These are phyloP conservation scores for Drosophila novamexicana DNA, from an alignment of 1,140 invertebrate species.

Conservation along the genomic window DNA sequence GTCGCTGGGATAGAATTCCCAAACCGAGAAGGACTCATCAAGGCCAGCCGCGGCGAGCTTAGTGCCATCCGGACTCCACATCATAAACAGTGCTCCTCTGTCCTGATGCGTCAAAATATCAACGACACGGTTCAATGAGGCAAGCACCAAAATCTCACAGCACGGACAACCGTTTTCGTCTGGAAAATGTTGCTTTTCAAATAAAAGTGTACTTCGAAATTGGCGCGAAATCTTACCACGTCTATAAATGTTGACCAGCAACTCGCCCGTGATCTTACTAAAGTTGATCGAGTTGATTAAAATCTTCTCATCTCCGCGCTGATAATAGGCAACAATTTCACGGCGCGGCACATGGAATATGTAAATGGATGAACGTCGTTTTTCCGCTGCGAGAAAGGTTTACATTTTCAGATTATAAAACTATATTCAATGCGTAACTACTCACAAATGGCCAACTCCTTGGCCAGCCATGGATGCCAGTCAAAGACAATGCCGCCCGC, in stretches of 20 bases:
- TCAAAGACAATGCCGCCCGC: constrained; percentile 54
- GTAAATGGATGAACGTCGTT: constrained; percentile 62
- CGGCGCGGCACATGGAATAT: constrained; percentile 64
- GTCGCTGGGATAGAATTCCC: constrained; percentile 67
- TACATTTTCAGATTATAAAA: not conserved
- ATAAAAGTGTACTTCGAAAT: not conserved
- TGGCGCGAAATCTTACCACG: constrained; percentile 34
- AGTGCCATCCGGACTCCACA: constrained; percentile 79
- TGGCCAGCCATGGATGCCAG: constrained; percentile 80
- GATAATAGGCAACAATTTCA: constrained; percentile 72
- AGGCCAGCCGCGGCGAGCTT: constrained; percentile 69
- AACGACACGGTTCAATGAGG: constrained; percentile 74
- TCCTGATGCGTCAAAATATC: constrained; percentile 63
- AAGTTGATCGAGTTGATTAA: constrained; percentile 65
- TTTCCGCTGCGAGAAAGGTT: constrained; percentile 48
- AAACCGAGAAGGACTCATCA: constrained; percentile 75
- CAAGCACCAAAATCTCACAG: constrained; percentile 69
- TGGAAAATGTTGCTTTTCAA: constrained; percentile 10
- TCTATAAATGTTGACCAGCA: constrained; percentile 69
- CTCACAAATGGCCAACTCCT: constrained; percentile 74
- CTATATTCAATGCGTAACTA: not conserved
- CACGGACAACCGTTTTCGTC: constrained; percentile 40
- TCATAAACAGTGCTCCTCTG: constrained; percentile 67
- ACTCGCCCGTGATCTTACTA: constrained; percentile 76
- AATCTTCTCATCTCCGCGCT: constrained; percentile 60